Conservation (phyloP, 2,113 vertebrate species). For the Alouatta palliata region DNA sequence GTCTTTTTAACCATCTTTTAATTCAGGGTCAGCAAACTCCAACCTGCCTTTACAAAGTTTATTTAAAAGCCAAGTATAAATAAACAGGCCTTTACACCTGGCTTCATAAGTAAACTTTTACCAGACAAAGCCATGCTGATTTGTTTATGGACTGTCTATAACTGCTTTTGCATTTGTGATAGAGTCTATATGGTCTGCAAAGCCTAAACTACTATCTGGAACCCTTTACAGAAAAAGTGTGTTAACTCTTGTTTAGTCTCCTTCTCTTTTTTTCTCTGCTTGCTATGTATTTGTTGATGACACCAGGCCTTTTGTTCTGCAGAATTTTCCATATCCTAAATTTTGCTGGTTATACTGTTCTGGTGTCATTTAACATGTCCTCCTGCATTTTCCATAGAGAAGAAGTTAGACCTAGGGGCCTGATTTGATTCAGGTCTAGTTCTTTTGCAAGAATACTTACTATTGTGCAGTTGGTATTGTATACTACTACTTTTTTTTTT, state of each 20-base stretch:
- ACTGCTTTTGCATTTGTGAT: neutral
- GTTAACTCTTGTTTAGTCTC: neutral
- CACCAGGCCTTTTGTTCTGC: neutral
- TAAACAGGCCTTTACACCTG: neutral
- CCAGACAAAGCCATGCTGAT: neutral
- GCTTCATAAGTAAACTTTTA: slow-evolving; percentile 8
- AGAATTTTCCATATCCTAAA: neutral
- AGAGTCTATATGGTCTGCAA: neutral
- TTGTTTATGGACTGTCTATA: neutral
- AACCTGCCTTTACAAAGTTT: neutral
- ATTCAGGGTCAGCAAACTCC: neutral
- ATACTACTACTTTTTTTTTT: neutral
- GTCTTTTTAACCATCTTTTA: slow-evolving; percentile 10
- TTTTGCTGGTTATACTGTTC: neutral
- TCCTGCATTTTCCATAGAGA: neutral
- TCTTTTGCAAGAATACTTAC: neutral
- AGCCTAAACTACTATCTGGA: neutral
- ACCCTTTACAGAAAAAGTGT: neutral
- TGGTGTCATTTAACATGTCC: neutral
- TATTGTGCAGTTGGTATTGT: neutral
- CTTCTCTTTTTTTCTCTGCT: neutral
- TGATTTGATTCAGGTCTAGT: neutral
- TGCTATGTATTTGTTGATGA: neutral
- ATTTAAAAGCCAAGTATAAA: no score
- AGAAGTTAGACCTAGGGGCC: neutral